Evolutionary conservation across 1,140 invertebrate genomes (phyloP), one percentile per base, ranked within the genome.

Genomic region (Holotrichia oblita): DNA sequence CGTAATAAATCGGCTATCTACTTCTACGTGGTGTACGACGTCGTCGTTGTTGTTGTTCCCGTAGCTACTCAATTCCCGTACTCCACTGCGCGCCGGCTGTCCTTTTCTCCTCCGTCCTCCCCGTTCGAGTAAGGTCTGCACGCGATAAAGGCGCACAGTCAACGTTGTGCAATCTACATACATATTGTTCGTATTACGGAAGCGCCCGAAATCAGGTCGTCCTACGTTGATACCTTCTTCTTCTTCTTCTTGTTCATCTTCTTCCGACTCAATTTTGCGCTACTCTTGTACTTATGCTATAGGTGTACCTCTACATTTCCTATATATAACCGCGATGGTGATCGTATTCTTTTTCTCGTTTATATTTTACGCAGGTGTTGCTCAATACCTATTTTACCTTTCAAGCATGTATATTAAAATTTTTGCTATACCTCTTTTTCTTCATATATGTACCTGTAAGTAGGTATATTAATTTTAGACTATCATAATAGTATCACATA

Each of bases 1-100:
- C 61, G 61, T 69, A 69, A 69, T 69, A 69, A 69, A 69, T 69
- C 61, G 61, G 61, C 22, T 20, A 69, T 69, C 61, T 69, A 69
- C 10, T 55, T 48, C n/a, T 48, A 17, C 44, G 10, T 48, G 10
- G 1, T 48, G 10, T 48, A 48, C 44, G 10, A 48, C 6, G 48
- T 42, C 8, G 41, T 48, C 12, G 44, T 55, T 14, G 48, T 55
- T 14, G 48, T 55, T 17, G 14, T 55, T 55, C 12, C n/a, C n/a
- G 48, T 7, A 55, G 12, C 48, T 14, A 17, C 48, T 2, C 14
- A 44, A 44, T 14, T 14, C 42, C n/a, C 14, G 14, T 44, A 44
- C 3, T n/a, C 48, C 48, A 48, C n/a, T 14, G 12, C 44, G n/a
- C 14, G 48, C 48, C 48, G 12, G 48, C 48, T 55, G 12, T 14